Base-by-base conservation (phyloP, 2,888 invertebrate genomes). In the Didymodactylos carnosus region DNA sequence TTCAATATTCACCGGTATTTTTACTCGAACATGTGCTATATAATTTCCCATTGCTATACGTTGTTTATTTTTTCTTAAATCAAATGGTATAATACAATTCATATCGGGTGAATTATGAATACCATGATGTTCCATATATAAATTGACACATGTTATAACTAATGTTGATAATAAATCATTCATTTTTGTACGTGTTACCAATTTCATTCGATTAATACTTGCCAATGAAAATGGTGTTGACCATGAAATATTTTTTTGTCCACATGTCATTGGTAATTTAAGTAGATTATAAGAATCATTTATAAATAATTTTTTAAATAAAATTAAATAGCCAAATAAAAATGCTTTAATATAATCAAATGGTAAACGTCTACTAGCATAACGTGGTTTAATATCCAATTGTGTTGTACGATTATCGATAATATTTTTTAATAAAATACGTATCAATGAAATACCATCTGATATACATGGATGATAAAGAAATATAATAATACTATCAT, bases 361-460 rank as follows among this genome's bases (percentile, higher is more conserved):
- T 35, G 29, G 35, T 10, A 19, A 19, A 35, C n/a, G 62, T 14
- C 62, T 27, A 62, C 62, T 35, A 25, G 41, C 74, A 46, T 41
- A 74, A 53, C 74, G 41, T 23, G 74, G 74, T 49, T 74, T 74
- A 25, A 74, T 13, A 39, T 74, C 71, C 39, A 74, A 39, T 62
- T 62, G 62, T 7, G 74, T 71, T 23, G 71, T 74, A n/a, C 74
- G 71, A 71, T 74, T 74, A 51, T 74, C 74, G 39, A 72, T 62
- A 40, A 74, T 29, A 16, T 62, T 29, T 69, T 74, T 71, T 35
- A 71, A 62, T 53, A 74, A 69, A n/a, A 74, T 35, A 16, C 74
- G 51, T 25, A 72, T 69, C n/a, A 74, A 40, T 25, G 71, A 71
- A 35, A 71, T 39, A 27, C 74, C 74, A 43, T 53, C 53, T 23